Conservation (phyloP, 2,888 invertebrate genomes). For the Coelinius sp. region DNA sequence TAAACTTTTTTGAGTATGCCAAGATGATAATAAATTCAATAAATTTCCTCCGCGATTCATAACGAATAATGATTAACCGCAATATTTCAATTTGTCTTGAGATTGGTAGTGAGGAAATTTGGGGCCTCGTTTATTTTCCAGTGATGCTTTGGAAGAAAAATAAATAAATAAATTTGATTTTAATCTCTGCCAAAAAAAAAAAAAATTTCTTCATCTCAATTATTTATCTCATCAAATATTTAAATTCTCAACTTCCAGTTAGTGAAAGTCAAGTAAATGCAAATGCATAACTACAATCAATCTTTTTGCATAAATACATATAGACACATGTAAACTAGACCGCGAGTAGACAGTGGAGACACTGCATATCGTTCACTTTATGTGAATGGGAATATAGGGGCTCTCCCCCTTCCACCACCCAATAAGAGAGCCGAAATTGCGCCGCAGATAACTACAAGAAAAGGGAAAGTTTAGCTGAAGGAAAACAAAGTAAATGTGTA, state of each 20-base stretch:
- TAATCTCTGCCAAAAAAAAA: neutral
- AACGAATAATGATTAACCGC: too few relatives aligned
- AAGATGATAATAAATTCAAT: neutral
- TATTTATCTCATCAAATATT: neutral
- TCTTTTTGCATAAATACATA: slow-evolving; percentile 9
- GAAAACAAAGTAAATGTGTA: slow-evolving; percentile 1
- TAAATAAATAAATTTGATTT: too few relatives aligned
- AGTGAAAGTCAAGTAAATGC: neutral
- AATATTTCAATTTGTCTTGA: too few relatives aligned
- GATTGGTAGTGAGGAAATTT: too few relatives aligned
- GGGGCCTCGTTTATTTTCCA: too few relatives aligned
- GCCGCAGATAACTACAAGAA: slow-evolving; percentile 42
- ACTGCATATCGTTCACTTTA: slow-evolving; percentile 57
- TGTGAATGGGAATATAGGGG: neutral
- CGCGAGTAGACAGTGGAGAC: slow-evolving; percentile 59
- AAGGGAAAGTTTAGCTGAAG: slow-evolving; percentile 27
- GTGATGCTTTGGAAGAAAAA: too few relatives aligned
- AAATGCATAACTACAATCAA: slow-evolving; percentile 12
- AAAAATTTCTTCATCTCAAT: neutral
- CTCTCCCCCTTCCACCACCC: neutral
- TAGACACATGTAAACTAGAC: slow-evolving; percentile 26
- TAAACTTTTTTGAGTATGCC: slow-evolving; percentile 27
- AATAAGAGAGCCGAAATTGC: slow-evolving; percentile 39
- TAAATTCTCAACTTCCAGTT: neutral
- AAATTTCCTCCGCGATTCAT: neutral